These are phyloP conservation scores for Adineta ricciae DNA, from an alignment of 2,888 invertebrate genomes.

Conservation along the genomic window DNA sequence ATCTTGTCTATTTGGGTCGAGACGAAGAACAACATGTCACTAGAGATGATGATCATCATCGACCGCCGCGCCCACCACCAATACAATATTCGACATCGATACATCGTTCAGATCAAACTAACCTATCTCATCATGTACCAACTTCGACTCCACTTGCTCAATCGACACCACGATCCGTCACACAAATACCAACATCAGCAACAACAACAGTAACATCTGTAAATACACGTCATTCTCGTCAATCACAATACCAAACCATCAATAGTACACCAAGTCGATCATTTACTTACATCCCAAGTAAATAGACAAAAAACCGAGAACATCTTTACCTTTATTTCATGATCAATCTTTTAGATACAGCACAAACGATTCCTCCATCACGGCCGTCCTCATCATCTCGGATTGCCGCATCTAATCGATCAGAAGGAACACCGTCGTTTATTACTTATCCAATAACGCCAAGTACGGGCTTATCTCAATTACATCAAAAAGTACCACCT, in stretches of 20 bases:
- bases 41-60: not conserved
- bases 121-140: not conserved
- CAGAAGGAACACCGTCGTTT: not conserved
- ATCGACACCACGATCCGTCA: not conserved
- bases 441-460: not conserved
- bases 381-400: not conserved
- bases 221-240: not conserved
- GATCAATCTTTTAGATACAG: not conserved
- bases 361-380: not conserved
- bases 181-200: not conserved
- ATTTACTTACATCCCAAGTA: not conserved
- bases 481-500: not conserved
- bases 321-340: too few species aligned
- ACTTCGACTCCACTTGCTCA: not conserved
- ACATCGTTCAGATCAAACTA: not conserved
- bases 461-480: not conserved
- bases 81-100: not conserved
- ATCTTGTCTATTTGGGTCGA: not conserved
- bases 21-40: not conserved
- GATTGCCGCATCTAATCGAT: not conserved
- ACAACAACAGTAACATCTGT: not conserved
- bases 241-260: not conserved
- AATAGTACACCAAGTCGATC: not conserved
- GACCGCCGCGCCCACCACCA: not conserved
- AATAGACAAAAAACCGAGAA: too few species aligned